phyloP scores from a whole-genome alignment of 2,888 invertebrate species.

The Cactoblastis cactorum region DNA sequence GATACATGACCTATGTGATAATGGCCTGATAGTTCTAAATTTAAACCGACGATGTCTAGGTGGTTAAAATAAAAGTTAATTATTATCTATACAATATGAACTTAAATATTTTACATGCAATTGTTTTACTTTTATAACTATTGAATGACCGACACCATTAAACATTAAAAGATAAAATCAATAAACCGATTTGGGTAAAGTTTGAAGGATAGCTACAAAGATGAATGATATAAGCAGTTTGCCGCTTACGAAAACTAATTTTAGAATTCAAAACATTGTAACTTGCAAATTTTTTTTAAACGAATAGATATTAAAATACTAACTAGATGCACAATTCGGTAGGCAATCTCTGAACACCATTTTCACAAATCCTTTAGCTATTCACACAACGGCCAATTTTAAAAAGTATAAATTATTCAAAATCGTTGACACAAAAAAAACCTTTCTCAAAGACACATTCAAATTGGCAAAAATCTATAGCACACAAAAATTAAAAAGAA shows the following conservation, averaged over 20 bases:
- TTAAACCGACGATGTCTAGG: too few relatives aligned
- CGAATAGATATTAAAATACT: conserved; percentile 29
- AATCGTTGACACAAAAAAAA: conserved; percentile 17
- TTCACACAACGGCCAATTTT: neutral
- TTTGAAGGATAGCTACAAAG: too few relatives aligned
- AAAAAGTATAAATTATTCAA: too few relatives aligned
- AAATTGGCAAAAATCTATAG: neutral
- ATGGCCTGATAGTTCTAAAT: too few relatives aligned
- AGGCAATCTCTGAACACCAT: conserved; percentile 70
- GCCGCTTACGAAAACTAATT: neutral
- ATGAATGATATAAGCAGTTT: neutral
- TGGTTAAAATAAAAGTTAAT: too few relatives aligned
- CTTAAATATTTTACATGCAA: too few relatives aligned
- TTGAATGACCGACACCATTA: too few relatives aligned
- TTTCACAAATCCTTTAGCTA: conserved; percentile 17
- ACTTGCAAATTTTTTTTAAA: neutral
- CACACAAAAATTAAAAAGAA: neutral
- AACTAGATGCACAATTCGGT: conserved; percentile 46
- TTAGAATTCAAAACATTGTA: neutral
- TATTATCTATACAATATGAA: too few relatives aligned
- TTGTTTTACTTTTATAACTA: too few relatives aligned
- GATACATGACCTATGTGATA: too few relatives aligned
- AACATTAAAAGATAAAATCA: too few relatives aligned
- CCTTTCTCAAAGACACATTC: neutral
- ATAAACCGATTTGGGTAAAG: too few relatives aligned